These are phyloP conservation scores for Hemiprocne comata DNA, from an alignment of 2,113 vertebrate genomes.

Conservation along the genomic window DNA sequence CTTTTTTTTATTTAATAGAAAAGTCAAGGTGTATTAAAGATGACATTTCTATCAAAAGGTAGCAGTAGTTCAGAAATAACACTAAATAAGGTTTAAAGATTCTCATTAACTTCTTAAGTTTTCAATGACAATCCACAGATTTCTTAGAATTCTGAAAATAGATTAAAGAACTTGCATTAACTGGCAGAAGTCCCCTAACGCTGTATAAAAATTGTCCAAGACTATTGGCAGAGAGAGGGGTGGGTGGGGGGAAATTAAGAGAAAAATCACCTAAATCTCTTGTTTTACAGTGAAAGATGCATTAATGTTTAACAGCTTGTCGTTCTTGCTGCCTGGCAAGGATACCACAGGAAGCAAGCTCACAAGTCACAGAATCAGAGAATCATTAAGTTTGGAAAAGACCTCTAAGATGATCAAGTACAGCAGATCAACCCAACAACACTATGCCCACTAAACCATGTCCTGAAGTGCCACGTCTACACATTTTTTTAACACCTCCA, in stretches of 20 bases:
- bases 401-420: too few species aligned
- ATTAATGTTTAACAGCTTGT: neutral
- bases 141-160: neutral
- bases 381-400: too few species aligned
- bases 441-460: too few species aligned
- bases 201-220: neutral
- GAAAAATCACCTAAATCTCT: neutral
- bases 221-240: neutral
- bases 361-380: too few species aligned
- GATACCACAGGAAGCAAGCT: neutral
- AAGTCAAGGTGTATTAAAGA: neutral
- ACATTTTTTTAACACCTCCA: too few species aligned
- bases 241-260: neutral
- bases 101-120: neutral
- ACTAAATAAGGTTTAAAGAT: neutral
- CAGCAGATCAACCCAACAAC: too few species aligned
- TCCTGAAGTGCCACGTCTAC: too few species aligned
- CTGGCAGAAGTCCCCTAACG: neutral
- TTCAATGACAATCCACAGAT: neutral
- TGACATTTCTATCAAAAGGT: neutral
- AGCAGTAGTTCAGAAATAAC: neutral
- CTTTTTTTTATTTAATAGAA: neutral
- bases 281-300: neutral
- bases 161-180: neutral
- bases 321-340: neutral